Conservation (phyloP, 2,888 invertebrate species). For the Eupithecia centaureata region DNA sequence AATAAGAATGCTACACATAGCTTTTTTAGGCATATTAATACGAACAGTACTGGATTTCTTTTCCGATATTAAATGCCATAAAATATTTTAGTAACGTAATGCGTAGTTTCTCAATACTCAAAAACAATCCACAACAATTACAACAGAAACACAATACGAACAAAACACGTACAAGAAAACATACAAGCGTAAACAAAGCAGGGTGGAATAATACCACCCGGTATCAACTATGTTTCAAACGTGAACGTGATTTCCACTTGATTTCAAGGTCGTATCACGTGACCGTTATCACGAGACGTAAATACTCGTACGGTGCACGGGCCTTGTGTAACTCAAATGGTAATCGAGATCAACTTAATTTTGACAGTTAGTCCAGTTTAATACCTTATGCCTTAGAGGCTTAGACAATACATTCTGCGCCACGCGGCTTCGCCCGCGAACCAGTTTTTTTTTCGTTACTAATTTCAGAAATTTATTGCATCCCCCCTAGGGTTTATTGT, state of each 20-base stretch:
- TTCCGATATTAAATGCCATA: background rate
- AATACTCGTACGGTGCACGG: background rate
- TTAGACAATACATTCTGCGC: no score
- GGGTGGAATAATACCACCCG: background rate
- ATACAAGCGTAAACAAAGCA: constrained; percentile 6
- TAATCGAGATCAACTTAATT: no score
- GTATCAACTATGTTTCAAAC: background rate
- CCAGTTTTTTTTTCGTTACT: no score
- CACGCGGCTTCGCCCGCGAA: no score
- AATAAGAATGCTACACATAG: no score
- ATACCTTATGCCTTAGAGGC: no score
- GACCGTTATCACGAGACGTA: background rate
- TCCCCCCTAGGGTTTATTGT: no score
- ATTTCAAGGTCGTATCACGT: constrained; percentile 7
- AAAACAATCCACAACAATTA: background rate
- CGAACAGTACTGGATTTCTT: no score
- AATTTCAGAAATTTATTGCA: no score
- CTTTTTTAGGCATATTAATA: no score
- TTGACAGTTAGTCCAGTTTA: no score
- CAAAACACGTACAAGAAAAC: constrained; percentile 10
- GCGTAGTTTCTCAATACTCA: background rate
- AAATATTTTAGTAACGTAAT: background rate
- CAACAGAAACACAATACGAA: background rate
- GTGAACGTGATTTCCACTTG: background rate
- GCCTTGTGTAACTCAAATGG: no score